Evolutionary conservation across 2,888 invertebrate species (phyloP), one percentile per base, ranked within the genome.

Genomic region (Platycnemis pennipes): DNA sequence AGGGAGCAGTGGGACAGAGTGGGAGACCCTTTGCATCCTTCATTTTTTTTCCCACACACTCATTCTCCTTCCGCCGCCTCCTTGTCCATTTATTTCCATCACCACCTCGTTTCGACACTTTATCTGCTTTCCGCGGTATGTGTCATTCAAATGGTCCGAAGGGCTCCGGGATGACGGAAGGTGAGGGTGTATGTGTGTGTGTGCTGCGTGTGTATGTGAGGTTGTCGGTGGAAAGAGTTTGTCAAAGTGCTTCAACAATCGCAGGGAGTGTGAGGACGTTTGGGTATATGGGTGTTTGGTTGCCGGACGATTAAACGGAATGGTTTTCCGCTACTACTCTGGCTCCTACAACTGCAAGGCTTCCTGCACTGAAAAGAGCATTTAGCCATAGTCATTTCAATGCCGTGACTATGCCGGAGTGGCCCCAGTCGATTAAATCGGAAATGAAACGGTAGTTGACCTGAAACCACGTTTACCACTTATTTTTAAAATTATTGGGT

Each of bases 101-200:
- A 37, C 89, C 46, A 46, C 87, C 87, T 87, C 87, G 87, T 87
- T 87, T 77, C 11, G 87, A 56, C 63, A 91, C 63, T 91, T 91
- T 63, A 91, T 91, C 56, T 69, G 91, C 8, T 91, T 91, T 77
- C 53, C 19, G 91, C n/a, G 69, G 56, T 42, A 91, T 26, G 56
- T 69, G 91, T 45, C 91, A 91, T 63, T 63, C 91, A 44, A 26
- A 11, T 37, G 87, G 37, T 11, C 37, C 37, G 37, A 46, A 26
- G 26, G 45, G 45, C 45, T n/a, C 37, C 22, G 45, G 3, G 37
- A 26, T n/a, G 87, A 46, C 11, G 45, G 63, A 16, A 8, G 19
- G 44, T 37, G 77, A 16, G 63, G 63, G 22, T 22, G 63, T 22
- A 26, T 63, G 63, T n/a, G n/a, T n/a, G n/a, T n/a, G n/a, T n/a